Percentiles rank a stretch among this genome's conserved stretches.
Evolutionary conservation across 2,113 vertebrate species (phyloP).

Genomic region (Vireo altiloquus): DNA sequence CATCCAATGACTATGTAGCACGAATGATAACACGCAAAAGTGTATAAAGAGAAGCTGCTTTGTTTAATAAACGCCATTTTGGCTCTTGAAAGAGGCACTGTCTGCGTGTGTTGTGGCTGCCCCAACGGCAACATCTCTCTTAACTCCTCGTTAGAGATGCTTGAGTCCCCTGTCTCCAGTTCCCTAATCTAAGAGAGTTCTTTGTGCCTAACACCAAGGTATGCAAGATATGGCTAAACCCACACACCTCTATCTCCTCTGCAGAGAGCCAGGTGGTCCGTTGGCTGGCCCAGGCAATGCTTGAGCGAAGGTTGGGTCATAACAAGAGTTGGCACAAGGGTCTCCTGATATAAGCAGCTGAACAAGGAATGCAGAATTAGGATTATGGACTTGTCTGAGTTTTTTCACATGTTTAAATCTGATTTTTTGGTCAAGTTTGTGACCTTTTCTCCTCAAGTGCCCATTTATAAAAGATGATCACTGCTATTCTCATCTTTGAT

Average conservation of each 20-base stretch:
- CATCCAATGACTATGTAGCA: no score
- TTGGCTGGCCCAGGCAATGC: neutral
- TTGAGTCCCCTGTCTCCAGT: neutral
- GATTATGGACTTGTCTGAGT: neutral
- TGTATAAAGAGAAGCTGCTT: no score
- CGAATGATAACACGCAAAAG: no score
- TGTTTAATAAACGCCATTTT: no score
- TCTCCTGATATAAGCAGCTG: neutral
- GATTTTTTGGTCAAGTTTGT: neutral
- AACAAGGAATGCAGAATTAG: neutral
- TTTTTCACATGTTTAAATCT: neutral
- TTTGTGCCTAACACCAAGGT: neutral
- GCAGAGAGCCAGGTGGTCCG: neutral
- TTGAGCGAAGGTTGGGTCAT: neutral
- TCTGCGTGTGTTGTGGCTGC: no score
- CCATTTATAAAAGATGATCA: neutral
- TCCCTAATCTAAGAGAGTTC: neutral
- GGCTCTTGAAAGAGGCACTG: no score
- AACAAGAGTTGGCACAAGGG: neutral
- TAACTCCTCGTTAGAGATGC: rapidly evolving
- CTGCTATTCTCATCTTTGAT: neutral
- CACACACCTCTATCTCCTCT: neutral
- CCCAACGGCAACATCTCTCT: no score
- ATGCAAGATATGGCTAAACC: neutral
- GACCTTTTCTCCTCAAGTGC: neutral